Percentiles rank a stretch among this genome's conserved stretches.
These are phyloP conservation scores for Enteromius afrohamiltoni DNA, from an alignment of 2,797 vertebrate species.

Conservation along the genomic window DNA sequence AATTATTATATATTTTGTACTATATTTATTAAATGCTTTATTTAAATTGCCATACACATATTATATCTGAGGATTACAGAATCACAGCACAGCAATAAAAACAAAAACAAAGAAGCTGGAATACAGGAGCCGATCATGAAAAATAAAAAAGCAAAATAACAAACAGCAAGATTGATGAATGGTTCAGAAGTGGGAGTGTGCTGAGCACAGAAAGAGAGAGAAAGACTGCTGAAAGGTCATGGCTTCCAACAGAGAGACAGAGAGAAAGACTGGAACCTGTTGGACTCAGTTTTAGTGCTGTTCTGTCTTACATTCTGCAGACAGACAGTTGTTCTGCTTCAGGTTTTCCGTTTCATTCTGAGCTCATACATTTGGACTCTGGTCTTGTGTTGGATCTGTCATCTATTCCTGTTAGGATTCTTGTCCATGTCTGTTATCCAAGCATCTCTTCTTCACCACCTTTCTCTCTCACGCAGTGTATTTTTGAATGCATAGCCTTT, in stretches of 20 bases:
- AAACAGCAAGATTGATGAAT: conserved; percentile 48
- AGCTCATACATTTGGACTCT: conserved; percentile 6
- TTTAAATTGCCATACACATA: background rate
- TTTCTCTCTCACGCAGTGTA: background rate
- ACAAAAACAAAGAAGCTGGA: background rate
- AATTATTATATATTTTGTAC: no score
- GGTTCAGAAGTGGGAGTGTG: conserved; percentile 31
- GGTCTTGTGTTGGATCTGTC: background rate
- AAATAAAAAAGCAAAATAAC: conserved; percentile 41
- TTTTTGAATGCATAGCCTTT: background rate
- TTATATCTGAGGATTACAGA: background rate
- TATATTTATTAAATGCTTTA: background rate
- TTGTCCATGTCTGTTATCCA: background rate
- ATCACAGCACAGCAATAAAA: background rate
- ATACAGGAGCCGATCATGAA: conserved; percentile 21
- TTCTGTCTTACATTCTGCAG: conserved; percentile 16
- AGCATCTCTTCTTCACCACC: background rate
- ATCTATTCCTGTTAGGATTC: background rate
- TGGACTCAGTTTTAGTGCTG: conserved; percentile 26
- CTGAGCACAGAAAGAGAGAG: conserved; percentile 10
- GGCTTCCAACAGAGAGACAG: conserved; percentile 14
- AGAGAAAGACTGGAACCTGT: conserved; percentile 27
- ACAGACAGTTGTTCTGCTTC: conserved; percentile 12
- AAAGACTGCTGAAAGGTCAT: conserved; percentile 34
- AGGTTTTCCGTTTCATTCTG: conserved; percentile 11